Evolutionary conservation across 2,113 vertebrate genomes (phyloP), one percentile per base, ranked within the genome.

Genomic region (Hypanus sabinus): DNA sequence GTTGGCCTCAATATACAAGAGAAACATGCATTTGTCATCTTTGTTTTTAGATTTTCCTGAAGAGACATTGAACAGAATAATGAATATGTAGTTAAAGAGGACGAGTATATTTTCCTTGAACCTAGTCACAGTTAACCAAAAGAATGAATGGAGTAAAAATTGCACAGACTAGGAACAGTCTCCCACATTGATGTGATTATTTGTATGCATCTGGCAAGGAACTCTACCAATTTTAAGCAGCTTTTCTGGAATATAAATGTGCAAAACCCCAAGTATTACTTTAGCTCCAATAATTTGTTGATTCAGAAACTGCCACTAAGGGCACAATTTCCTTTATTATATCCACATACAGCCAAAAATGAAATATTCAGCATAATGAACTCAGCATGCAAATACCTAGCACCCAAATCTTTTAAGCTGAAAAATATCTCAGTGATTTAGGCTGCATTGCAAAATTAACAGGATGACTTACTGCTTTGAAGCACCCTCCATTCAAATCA

Each of bases 1-100:
- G 95, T 98, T 99, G 93, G 98, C 98, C 94, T 99, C 98, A 36
- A 99, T 97, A 95, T 99, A 99, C 95, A 99, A 94, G 94, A 99
- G 97, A 95, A 99, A 99, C 97, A 99, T 98, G 94, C 98, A 99
- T 95, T 98, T 98, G 95, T 99, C 98, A 94, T 98, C 99, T 95
- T 98, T 99, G 94, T 97, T 97, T 95, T 96, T 97, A 94, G 96
- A 97, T 94, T 55, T 94, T 62, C 98, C 99, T 99, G 95, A 94
- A 95, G 71, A 95, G 94, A 77, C 94, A 71, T 33, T n/a, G 20
- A 73, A 20, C 33, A 62, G 80, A 60, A 55, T 60, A 60, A 14
- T 94, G 1, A 87, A 30, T 93, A 24, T 0, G 70, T 76, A 73
- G 27, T 33, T n/a, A 36, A 27, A 62, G 57, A 62, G 1, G 30